Conservation (phyloP, 1,140 invertebrate genomes). For the Drosophila nasuta region DNA sequence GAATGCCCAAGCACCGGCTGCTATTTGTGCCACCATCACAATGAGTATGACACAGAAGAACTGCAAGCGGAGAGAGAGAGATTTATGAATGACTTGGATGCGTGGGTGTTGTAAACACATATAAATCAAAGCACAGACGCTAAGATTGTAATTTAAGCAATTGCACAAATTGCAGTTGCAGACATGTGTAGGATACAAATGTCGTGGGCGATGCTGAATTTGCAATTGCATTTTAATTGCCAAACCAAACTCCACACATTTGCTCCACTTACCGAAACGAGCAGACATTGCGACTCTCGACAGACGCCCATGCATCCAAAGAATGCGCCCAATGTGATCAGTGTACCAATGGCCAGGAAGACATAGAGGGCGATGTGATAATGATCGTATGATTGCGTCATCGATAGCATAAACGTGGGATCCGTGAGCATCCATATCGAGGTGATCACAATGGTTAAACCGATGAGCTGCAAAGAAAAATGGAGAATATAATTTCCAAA, state of each 20-base stretch:
- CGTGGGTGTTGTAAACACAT: constrained; percentile 12
- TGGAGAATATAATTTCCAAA: background rate
- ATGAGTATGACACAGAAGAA: constrained; percentile 91
- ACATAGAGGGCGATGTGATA: constrained; percentile 91
- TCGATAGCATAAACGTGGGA: constrained; percentile 89
- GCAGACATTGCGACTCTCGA: constrained; percentile 93
- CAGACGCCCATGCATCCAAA: constrained; percentile 96
- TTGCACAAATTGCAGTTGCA: constrained; percentile 4
- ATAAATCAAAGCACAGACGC: constrained; percentile 32
- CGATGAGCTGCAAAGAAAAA: constrained; percentile 89
- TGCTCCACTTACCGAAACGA: constrained; percentile 89
- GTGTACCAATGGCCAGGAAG: constrained; percentile 89
- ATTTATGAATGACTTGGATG: constrained; percentile 59
- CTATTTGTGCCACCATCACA: constrained; percentile 92
- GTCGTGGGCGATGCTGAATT: too few relatives aligned
- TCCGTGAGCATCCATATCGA: constrained; percentile 92
- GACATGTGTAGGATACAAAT: constrained; percentile 9
- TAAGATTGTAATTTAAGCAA: constrained; percentile 8
- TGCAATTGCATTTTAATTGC: constrained; percentile 28
- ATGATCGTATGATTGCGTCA: constrained; percentile 89
- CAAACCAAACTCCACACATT: background rate
- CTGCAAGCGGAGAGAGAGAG: constrained; percentile 84
- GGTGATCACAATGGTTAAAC: constrained; percentile 88
- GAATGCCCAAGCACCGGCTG: constrained; percentile 90
- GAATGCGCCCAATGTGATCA: constrained; percentile 94